A percentile compares a stretch with the other conserved stretches of the same genome.
phyloP scores from a whole-genome alignment of 1,140 invertebrate species.

The Homarus americanus region DNA sequence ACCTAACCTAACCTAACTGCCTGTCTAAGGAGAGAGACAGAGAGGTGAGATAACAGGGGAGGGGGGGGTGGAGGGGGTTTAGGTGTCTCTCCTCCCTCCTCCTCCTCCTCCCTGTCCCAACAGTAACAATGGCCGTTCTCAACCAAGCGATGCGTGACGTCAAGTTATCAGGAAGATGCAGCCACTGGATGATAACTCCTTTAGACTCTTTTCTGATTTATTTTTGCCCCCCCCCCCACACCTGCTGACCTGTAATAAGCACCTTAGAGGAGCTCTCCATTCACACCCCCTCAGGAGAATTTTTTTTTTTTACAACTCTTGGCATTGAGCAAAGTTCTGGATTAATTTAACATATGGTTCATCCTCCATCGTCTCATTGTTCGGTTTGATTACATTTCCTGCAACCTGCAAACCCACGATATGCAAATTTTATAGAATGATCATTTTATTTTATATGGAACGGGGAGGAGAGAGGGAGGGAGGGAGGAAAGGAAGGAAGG shows the following conservation, averaged over 20 bases:
- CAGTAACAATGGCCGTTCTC: too few relatives aligned
- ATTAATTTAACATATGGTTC: slow-evolving; percentile 35
- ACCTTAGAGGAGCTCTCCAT: slow-evolving; percentile 14
- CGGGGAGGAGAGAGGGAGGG: too few relatives aligned
- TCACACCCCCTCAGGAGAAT: not conserved
- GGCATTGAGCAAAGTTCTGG: slow-evolving; percentile 26
- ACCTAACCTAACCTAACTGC: too few relatives aligned
- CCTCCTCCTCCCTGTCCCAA: too few relatives aligned
- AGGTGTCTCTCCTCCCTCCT: too few relatives aligned
- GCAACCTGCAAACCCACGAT: not conserved
- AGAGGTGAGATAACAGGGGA: too few relatives aligned
- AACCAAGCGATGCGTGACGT: not conserved
- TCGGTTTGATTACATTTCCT: not conserved
- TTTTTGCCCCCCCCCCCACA: slow-evolving; percentile 3
- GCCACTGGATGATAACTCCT: slow-evolving; percentile 9
- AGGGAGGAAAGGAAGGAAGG: too few relatives aligned
- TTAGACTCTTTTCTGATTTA: not conserved
- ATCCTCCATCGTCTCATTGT: not conserved
- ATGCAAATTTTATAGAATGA: slow-evolving; percentile 3
- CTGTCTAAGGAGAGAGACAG: too few relatives aligned
- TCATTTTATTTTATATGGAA: too few relatives aligned
- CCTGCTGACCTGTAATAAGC: slow-evolving; percentile 40
- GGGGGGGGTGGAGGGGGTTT: too few relatives aligned
- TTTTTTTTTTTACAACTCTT: too few relatives aligned
- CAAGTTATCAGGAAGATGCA: slow-evolving; percentile 44